These are phyloP conservation scores for Phaonia tiefii DNA, from an alignment of 2,888 invertebrate species.

Conservation along the genomic window DNA sequence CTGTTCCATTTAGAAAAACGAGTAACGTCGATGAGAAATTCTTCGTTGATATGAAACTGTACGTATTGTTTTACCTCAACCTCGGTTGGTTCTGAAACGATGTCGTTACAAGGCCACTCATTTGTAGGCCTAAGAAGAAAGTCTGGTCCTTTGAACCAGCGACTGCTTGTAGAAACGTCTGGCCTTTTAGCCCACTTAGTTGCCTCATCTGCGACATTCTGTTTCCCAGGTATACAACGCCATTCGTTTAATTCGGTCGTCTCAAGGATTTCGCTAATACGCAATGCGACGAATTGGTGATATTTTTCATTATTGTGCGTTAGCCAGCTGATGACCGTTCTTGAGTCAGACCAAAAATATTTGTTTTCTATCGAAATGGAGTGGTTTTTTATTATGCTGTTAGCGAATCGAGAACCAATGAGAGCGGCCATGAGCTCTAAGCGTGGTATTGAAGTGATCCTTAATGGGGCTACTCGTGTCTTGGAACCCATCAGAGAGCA, in stretches of 20 bases:
- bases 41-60: conserved; percentile 12
- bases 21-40: conserved; percentile 6
- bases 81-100: not conserved
- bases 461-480: conserved; percentile 47
- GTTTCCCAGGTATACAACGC: conserved; percentile 43
- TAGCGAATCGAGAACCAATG: conserved; percentile 63
- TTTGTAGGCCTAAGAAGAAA: conserved; percentile 40
- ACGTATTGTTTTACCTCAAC: conserved; percentile 11
- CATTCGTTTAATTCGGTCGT: conserved; percentile 38
- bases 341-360: conserved; percentile 58
- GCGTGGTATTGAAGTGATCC: conserved; percentile 57
- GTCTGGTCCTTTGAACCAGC: conserved; percentile 59
- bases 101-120: conserved; percentile 35
- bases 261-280: conserved; percentile 68
- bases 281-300: conserved; percentile 66
- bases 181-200: conserved; percentile 37
- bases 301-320: conserved; percentile 52
- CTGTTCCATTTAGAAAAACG: conserved; percentile 36
- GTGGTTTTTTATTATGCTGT: conserved; percentile 43
- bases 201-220: conserved; percentile 50
- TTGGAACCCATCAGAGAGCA: conserved; percentile 43
- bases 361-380: conserved; percentile 52
- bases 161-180: conserved; percentile 38
- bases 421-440: conserved; percentile 68
- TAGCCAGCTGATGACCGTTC: conserved; percentile 57